phyloP scores from a whole-genome alignment of 2,113 vertebrate genomes.

The Neopipo cinnamomea region DNA sequence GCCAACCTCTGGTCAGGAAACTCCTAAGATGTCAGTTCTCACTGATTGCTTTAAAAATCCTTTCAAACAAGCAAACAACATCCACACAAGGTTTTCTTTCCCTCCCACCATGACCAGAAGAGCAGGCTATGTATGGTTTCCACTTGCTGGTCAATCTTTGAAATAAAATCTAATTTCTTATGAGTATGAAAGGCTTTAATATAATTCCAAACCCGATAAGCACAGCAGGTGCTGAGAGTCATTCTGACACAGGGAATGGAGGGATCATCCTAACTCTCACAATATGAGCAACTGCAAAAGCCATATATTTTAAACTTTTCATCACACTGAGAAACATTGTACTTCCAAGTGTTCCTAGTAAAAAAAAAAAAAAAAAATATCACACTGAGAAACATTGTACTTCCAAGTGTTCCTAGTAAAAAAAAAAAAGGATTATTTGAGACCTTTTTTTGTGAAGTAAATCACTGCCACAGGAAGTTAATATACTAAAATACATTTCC shows the following conservation, averaged over 20 bases:
- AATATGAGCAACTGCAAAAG: not conserved
- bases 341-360: not conserved
- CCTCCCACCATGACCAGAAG: not conserved
- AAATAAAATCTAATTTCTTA: not conserved
- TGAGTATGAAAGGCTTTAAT: not conserved
- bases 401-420: not conserved
- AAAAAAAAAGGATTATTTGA: not conserved
- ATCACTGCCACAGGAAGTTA: not conserved
- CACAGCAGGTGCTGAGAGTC: not conserved
- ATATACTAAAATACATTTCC: not conserved
- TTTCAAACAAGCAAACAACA: not conserved
- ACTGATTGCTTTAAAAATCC: not conserved
- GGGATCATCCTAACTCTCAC: rapidly evolving
- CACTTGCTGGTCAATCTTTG: not conserved
- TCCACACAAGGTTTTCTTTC: not conserved
- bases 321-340: not conserved
- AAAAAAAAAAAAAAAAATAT: not conserved
- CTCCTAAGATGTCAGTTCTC: not conserved
- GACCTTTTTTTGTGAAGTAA: not conserved
- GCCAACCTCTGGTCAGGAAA: not conserved
- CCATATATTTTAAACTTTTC: not conserved
- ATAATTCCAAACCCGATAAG: not conserved
- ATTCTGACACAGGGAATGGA: rapidly evolving
- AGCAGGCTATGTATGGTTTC: not conserved
- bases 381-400: not conserved